Conservation (phyloP, 2,113 vertebrate species). For the Sarotherodon lohbergeri region DNA sequence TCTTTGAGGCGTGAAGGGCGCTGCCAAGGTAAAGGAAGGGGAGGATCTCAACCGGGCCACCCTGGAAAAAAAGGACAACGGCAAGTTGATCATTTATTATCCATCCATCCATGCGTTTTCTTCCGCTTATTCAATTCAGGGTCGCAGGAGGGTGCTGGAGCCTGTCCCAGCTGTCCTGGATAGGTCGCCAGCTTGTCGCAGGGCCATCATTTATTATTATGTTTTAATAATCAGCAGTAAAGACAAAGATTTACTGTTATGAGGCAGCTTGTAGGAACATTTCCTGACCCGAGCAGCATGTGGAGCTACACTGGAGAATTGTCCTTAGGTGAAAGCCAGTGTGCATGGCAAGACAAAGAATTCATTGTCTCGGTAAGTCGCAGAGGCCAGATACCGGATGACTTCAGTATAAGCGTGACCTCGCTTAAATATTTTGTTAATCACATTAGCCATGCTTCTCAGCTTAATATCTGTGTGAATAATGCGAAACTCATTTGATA, state of each 20-base stretch:
- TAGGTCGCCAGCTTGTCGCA: background rate
- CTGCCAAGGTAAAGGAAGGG: slow-evolving; percentile 97
- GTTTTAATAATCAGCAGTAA: background rate
- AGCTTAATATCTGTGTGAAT: slow-evolving; percentile 16
- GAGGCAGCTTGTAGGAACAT: background rate
- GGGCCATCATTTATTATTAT: background rate
- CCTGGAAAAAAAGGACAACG: slow-evolving; percentile 67
- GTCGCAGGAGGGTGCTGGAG: background rate
- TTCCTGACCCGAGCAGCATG: background rate
- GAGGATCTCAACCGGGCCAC: slow-evolving; percentile 94
- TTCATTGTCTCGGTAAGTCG: background rate
- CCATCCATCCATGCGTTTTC: background rate
- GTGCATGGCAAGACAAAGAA: background rate
- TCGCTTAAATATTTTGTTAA: slow-evolving; percentile 16
- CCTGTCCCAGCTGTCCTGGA: background rate
- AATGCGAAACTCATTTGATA: background rate
- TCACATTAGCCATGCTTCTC: slow-evolving; percentile 4
- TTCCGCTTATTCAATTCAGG: background rate
- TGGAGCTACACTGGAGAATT: background rate
- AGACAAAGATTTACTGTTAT: background rate
- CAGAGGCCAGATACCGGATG: background rate
- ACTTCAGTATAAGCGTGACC: background rate
- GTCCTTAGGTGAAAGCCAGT: background rate
- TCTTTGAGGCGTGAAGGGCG: slow-evolving; percentile 93
- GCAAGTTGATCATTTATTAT: background rate